Percentiles rank a stretch among this genome's conserved stretches.
Evolutionary conservation across 2,797 vertebrate species (phyloP).

Genomic region (Cyprinella venusta): DNA sequence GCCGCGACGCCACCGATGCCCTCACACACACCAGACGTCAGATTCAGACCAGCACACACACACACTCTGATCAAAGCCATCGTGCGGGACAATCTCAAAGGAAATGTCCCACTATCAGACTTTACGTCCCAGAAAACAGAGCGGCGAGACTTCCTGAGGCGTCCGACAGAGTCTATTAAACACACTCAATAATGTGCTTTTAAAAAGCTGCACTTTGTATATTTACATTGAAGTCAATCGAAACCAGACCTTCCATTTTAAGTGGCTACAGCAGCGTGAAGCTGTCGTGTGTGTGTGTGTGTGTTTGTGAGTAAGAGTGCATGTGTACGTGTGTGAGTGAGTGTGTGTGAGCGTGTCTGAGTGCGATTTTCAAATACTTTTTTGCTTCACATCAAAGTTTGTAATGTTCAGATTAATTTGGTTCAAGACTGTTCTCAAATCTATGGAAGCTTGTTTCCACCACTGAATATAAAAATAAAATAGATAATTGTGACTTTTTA

Average conservation of each 20-base stretch:
- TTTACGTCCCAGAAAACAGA: neutral
- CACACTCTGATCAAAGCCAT: constrained; percentile 20
- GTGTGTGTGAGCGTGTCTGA: too few relatives aligned
- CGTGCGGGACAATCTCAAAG: neutral
- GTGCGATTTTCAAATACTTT: too few relatives aligned
- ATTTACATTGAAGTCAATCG: constrained; percentile 58
- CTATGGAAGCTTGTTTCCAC: too few relatives aligned
- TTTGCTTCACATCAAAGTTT: too few relatives aligned
- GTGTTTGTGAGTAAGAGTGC: too few relatives aligned
- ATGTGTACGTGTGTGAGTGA: too few relatives aligned
- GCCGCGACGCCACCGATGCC: neutral
- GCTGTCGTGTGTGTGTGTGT: neutral
- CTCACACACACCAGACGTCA: neutral
- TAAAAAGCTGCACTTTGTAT: constrained; percentile 56
- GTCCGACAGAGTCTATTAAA: constrained; percentile 42
- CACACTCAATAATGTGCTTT: constrained; percentile 47
- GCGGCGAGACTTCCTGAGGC: neutral
- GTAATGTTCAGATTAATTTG: too few relatives aligned
- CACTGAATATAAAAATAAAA: too few relatives aligned
- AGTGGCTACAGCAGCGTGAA: constrained; percentile 26
- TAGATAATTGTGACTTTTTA: too few relatives aligned
- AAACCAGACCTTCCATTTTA: constrained; percentile 53
- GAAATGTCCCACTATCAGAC: neutral
- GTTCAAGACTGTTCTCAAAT: too few relatives aligned
- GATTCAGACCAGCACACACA: neutral